Percentiles rank a stretch among this genome's conserved stretches.
Evolutionary conservation across 2,888 invertebrate species (phyloP).

Genomic region (Stictocephala bisonia): DNA sequence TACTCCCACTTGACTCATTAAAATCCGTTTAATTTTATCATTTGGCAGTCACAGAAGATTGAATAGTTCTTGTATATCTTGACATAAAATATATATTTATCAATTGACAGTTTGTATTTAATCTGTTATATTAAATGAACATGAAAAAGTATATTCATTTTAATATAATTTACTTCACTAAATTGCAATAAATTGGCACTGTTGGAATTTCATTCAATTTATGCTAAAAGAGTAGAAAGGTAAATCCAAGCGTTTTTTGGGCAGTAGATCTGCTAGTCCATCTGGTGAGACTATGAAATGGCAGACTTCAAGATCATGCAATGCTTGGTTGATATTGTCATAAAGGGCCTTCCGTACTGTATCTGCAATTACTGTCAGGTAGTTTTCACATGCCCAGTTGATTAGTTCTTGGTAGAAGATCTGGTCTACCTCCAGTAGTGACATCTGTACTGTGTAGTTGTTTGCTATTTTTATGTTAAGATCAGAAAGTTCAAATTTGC

Average conservation of each 20-base stretch:
- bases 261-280: slow-evolving; percentile 34
- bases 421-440: slow-evolving; percentile 19
- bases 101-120: no score
- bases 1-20: no score
- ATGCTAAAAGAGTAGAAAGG: slow-evolving; percentile 17
- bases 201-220: no score
- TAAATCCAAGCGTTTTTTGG: slow-evolving; percentile 29
- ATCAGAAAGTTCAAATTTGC: slow-evolving; percentile 32
- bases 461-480: slow-evolving; percentile 39
- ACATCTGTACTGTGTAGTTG: slow-evolving; percentile 41
- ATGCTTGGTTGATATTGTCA: slow-evolving; percentile 29
- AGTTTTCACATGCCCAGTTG: slow-evolving; percentile 40
- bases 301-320: slow-evolving; percentile 41
- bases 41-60: no score
- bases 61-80: no score
- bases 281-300: slow-evolving; percentile 38
- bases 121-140: no score
- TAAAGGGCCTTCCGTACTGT: slow-evolving; percentile 25
- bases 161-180: no score
- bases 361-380: slow-evolving; percentile 33
- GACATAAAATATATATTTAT: no score
- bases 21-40: no score
- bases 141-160: no score
- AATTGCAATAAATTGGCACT: no score
- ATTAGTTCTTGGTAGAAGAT: slow-evolving; percentile 28